These are phyloP conservation scores for Thomomys bottae DNA, from an alignment of 2,113 vertebrate genomes.

Conservation along the genomic window DNA sequence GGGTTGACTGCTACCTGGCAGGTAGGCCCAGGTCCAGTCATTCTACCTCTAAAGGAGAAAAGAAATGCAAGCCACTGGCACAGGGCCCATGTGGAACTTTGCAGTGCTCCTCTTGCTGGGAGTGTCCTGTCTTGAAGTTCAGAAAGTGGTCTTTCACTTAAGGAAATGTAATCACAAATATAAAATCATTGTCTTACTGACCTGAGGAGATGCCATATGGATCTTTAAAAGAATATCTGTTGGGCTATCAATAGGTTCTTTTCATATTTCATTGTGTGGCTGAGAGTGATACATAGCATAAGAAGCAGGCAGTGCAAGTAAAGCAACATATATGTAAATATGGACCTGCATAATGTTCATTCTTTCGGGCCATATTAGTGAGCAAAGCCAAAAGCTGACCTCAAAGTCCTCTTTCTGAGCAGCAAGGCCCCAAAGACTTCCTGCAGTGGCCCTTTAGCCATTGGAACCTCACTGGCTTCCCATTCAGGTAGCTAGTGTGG, in stretches of 20 bases:
- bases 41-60: not conserved
- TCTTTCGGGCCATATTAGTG: slow-evolving; percentile 65
- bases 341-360: slow-evolving; percentile 71
- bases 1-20: not conserved
- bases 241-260: slow-evolving; percentile 73
- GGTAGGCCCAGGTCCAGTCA: not conserved
- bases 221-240: slow-evolving; percentile 68
- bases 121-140: not conserved
- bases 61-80: not conserved
- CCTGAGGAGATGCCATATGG: slow-evolving; percentile 79
- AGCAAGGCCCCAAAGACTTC: slow-evolving; percentile 1
- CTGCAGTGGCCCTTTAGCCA: slow-evolving; percentile 64
- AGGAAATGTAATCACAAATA: slow-evolving; percentile 64
- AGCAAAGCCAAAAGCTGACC: slow-evolving; percentile 69
- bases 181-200: slow-evolving; percentile 83
- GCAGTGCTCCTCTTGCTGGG: not conserved
- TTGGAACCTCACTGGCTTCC: slow-evolving; percentile 78
- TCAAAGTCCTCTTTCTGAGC: slow-evolving; percentile 63
- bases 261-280: slow-evolving; percentile 79
- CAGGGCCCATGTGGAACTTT: not conserved
- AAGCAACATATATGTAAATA: slow-evolving; percentile 80
- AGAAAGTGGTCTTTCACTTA: slow-evolving; percentile 61
- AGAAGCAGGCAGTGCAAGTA: slow-evolving; percentile 81
- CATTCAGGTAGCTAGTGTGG: slow-evolving; percentile 71
- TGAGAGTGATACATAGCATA: slow-evolving; percentile 77